Percentiles rank a stretch among this genome's conserved stretches.
Conservation (phyloP, 2,113 vertebrate species). For the Menura novaehollandiae region DNA sequence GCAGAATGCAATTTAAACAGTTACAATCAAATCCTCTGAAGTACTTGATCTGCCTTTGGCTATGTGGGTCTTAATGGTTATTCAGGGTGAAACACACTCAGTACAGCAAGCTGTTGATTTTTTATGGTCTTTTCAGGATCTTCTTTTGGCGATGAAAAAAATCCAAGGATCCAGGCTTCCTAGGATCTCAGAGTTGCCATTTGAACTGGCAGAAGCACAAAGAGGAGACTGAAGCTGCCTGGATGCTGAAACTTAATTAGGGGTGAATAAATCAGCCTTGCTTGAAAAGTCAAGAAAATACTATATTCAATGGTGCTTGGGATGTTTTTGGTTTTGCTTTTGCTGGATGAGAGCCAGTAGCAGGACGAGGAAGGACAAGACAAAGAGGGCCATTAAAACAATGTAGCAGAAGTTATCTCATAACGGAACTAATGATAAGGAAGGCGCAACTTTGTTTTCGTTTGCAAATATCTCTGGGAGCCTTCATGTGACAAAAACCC, state of each 20-base stretch:
- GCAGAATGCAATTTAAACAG: not conserved
- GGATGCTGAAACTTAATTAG: not conserved
- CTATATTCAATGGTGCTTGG: not conserved
- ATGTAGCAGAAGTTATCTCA: not conserved
- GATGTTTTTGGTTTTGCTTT: not conserved
- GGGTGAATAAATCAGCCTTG: not conserved
- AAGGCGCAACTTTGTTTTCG: not conserved
- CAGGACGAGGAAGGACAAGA: not conserved
- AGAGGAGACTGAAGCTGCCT: not conserved
- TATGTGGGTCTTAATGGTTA: not conserved
- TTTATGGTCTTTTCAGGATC: not conserved
- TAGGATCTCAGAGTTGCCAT: not conserved
- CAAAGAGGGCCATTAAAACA: not conserved
- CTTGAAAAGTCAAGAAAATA: conserved; percentile 26
- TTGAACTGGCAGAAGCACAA: not conserved
- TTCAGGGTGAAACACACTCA: not conserved
- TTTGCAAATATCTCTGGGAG: not conserved
- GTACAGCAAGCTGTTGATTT: not conserved
- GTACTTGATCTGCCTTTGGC: not conserved
- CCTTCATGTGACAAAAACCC: not conserved
- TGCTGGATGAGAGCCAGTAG: not conserved
- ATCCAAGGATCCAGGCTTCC: not conserved
- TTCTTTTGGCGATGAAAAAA: not conserved
- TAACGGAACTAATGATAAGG: not conserved
- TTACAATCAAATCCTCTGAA: not conserved